Conservation (phyloP, 1,140 invertebrate species). For the Magallana gigas region DNA sequence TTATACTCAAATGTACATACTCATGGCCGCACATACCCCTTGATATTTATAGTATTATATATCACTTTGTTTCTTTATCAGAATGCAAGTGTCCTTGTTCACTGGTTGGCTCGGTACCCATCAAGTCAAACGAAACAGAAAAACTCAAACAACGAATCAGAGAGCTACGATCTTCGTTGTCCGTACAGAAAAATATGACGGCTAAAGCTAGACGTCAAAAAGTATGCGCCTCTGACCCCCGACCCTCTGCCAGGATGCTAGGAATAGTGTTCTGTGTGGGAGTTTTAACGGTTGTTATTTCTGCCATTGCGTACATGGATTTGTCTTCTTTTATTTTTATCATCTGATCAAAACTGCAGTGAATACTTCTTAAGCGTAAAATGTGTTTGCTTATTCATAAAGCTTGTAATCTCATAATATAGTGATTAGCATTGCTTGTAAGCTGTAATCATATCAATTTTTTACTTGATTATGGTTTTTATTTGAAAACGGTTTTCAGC, state of each 20-base stretch:
- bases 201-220: not conserved
- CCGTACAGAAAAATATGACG: not conserved
- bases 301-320: not conserved
- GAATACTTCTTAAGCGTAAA: no score
- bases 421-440: no score
- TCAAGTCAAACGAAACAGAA: not conserved
- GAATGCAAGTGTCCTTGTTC: not conserved
- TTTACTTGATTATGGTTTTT: no score
- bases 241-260: not conserved
- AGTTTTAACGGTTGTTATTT: not conserved
- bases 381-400: no score
- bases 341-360: no score
- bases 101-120: not conserved
- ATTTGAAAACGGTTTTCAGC: no score
- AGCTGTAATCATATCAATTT: no score
- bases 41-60: no score
- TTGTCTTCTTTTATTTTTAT: not conserved
- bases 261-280: not conserved
- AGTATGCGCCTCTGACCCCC: not conserved
- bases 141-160: not conserved
- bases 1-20: no score
- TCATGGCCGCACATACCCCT: no score
- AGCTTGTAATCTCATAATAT: no score
- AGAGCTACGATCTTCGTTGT: not conserved
- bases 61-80: no score